Base-by-base conservation (phyloP, 2,113 vertebrate genomes). In the Condylura cristata region DNA sequence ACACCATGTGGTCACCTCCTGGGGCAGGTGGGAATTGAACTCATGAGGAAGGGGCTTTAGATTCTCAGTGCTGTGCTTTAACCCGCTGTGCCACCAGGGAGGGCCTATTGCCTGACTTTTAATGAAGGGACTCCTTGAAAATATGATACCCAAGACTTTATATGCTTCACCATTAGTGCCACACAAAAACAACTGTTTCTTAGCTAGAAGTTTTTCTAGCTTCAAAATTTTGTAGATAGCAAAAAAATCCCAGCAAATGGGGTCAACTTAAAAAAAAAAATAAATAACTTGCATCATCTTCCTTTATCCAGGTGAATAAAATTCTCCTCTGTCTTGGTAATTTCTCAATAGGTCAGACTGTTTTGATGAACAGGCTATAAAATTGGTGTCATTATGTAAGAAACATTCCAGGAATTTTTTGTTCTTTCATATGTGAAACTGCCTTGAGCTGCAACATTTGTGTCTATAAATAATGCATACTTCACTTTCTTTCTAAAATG, bases 81-180 rank as follows among this genome's bases (percentile, higher is more conserved):
- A n/a, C n/a, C n/a, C n/a, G n/a, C n/a, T n/a, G n/a, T n/a, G n/a
- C n/a, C n/a, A n/a, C n/a, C n/a, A n/a, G n/a, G n/a, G n/a, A n/a
- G n/a, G n/a, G n/a, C n/a, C n/a, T 96, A 96, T 96, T 94, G 96
- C 91, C 60, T 51, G 75, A 34, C 90, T 96, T 93, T 65, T 82
- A 88, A 74, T 95, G 88, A 97, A 84, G 4, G 0, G 39, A 79
- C 93, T 14, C n/a, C 63, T 34, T 66, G 63, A n/a, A n/a, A n/a
- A 34, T 14, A 48, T 17, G 32, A 84, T 83, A 89, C 80, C 75
- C 0, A 39, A 61, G 81, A n/a, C 83, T 86, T 93, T 83, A 88
- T 93, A 76, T 95, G 72, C 97, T 94, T 91, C 65, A 95, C 96
- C 46, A 87, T 89, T 94, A 93, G 32, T 74, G 2, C 39, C 14